A percentile compares a stretch with the other conserved stretches of the same genome.
phyloP scores from a whole-genome alignment of 2,113 vertebrate species.

The Chelonoidis abingdonii region DNA sequence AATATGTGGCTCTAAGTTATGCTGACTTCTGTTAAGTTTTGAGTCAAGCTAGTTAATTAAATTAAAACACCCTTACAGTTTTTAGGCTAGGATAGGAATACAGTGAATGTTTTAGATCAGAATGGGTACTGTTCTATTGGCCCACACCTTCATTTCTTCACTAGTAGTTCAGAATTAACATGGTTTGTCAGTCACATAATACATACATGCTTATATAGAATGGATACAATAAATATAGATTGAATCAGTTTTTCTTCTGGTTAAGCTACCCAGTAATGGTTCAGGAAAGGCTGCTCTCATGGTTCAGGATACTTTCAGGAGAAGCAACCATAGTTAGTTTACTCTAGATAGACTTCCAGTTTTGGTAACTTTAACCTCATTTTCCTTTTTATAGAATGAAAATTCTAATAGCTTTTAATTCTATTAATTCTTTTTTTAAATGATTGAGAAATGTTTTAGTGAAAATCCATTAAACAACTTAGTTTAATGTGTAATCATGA shows the following conservation, averaged over 20 bases:
- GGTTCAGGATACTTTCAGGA: background rate
- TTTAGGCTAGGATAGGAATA: background rate
- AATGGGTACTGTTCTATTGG: background rate
- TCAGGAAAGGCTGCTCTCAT: background rate
- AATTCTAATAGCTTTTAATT: slow-evolving; percentile 46
- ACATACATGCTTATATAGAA: background rate
- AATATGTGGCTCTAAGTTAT: background rate
- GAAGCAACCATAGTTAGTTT: background rate
- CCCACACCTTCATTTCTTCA: background rate
- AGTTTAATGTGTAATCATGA: slow-evolving; percentile 67
- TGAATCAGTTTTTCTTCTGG: slow-evolving; percentile 7
- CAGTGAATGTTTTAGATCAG: slow-evolving; percentile 9
- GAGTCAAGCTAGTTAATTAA: background rate
- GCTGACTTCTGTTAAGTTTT: background rate
- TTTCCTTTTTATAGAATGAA: slow-evolving; percentile 76
- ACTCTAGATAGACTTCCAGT: background rate
- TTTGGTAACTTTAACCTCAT: slow-evolving; percentile 36
- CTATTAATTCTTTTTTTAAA: slow-evolving; percentile 45
- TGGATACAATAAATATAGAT: background rate
- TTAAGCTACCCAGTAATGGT: background rate
- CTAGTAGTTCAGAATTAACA: background rate
- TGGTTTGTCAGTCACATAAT: background rate
- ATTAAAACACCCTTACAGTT: background rate
- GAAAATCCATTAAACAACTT: slow-evolving; percentile 64
- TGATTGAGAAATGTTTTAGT: slow-evolving; percentile 42